These are phyloP conservation scores for Cartodere bifasciata DNA, from an alignment of 2,888 invertebrate species.

Conservation along the genomic window DNA sequence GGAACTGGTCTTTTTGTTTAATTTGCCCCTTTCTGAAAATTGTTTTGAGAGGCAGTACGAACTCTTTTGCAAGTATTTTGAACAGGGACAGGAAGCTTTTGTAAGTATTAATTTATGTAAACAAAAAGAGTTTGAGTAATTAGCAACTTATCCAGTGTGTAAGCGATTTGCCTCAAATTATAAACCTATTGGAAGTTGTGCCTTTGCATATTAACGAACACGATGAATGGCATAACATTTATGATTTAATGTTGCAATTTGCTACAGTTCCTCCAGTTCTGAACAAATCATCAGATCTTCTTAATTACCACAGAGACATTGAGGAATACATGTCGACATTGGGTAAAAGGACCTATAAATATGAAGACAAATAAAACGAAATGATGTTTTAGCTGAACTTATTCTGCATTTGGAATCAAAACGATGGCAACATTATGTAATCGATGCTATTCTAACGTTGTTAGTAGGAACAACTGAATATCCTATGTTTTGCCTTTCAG, in stretches of 20 bases:
- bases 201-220: slow-evolving; percentile 7
- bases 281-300: slow-evolving; percentile 7
- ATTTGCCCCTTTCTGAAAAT: too few relatives aligned
- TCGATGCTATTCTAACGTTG: slow-evolving; percentile 6
- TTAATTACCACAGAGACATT: slow-evolving; percentile 6
- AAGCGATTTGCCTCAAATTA: slow-evolving; percentile 7
- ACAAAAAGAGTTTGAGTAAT: too few relatives aligned
- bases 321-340: slow-evolving; percentile 13
- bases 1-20: too few relatives aligned
- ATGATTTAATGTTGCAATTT: slow-evolving; percentile 7
- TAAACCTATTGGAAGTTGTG: slow-evolving; percentile 9
- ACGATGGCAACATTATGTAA: slow-evolving; percentile 2
- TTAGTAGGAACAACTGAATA: slow-evolving; percentile 2
- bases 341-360: slow-evolving; percentile 7
- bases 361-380: background rate
- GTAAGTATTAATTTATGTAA: too few relatives aligned
- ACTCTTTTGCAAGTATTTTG: too few relatives aligned
- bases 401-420: slow-evolving; percentile 6
- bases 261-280: slow-evolving; percentile 8
- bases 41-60: too few relatives aligned
- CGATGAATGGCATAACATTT: slow-evolving; percentile 8
- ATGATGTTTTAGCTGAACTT: slow-evolving; percentile 8
- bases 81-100: too few relatives aligned
- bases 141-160: too few relatives aligned
- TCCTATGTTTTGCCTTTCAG: slow-evolving; percentile 11